A percentile compares a stretch with the other conserved stretches of the same genome.
Conservation (phyloP, 2,888 invertebrate species). For the Tanytarsus gracilentus region DNA sequence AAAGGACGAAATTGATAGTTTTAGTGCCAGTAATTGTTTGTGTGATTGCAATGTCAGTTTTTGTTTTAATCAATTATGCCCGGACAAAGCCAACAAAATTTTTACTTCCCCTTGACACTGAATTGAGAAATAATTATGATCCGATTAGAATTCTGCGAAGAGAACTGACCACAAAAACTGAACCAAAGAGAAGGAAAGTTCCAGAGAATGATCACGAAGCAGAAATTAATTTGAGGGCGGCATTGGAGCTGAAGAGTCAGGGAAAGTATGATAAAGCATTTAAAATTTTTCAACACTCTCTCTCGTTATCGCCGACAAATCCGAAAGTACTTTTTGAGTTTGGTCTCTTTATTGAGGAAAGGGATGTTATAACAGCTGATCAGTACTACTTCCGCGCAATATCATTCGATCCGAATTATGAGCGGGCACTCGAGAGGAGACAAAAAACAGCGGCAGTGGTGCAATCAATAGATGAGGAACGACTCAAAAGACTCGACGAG, state of each 20-base stretch:
- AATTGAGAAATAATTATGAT: slow-evolving; percentile 13
- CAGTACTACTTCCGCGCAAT: slow-evolving; percentile 81
- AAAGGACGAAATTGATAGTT: slow-evolving; percentile 8
- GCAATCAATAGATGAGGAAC: slow-evolving; percentile 70
- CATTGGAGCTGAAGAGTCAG: slow-evolving; percentile 69
- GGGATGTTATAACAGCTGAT: slow-evolving; percentile 82
- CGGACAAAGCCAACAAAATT: slow-evolving; percentile 13
- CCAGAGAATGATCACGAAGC: slow-evolving; percentile 53
- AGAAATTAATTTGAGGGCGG: slow-evolving; percentile 72
- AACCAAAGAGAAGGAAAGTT: neutral
- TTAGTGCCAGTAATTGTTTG: neutral
- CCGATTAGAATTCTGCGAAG: neutral
- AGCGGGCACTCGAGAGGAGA: slow-evolving; percentile 67
- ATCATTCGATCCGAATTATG: slow-evolving; percentile 71
- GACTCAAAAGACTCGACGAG: slow-evolving; percentile 40
- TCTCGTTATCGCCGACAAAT: slow-evolving; percentile 82
- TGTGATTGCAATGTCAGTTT: neutral
- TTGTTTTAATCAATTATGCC: neutral
- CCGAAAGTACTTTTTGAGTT: slow-evolving; percentile 87
- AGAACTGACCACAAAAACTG: neutral
- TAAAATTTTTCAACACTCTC: slow-evolving; percentile 81
- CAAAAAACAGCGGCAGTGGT: slow-evolving; percentile 80
- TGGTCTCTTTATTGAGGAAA: slow-evolving; percentile 85
- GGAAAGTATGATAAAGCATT: slow-evolving; percentile 81
- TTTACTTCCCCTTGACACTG: neutral